Base-by-base conservation (phyloP, 2,888 invertebrate genomes). In the Eubasilissa splendida region DNA sequence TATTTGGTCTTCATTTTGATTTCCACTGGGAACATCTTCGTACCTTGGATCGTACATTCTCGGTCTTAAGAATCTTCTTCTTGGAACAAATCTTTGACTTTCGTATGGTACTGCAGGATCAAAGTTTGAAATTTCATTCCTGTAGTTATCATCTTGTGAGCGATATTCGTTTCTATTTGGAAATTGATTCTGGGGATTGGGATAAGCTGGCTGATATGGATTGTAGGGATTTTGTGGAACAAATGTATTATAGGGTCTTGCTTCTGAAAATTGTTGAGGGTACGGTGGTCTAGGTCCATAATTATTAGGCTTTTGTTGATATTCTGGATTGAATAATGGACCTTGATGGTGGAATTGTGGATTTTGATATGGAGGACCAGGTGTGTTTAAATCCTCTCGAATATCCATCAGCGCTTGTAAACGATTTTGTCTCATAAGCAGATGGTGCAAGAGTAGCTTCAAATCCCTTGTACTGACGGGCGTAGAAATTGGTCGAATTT, bases 401-500 rank as follows among this genome's bases (percentile, higher is more conserved):
- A 84, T 83, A 71, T 91, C 91, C 89, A 91, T 92, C 22, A 92
- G 86, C 63, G 89, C 88, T 86, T 93, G 92, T 84, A 93, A 85
- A 66, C 91, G 88, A 84, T 90, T 92, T 87, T 95, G 94, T 74
- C 94, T 88, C 53, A 92, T 86, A 58, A 95, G 91, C 79, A 95
- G 88, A 86, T 93, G 91, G 83, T 94, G 93, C 7, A 95, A 88
- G 60, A 95, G 87, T 71, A 92, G 90, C 85, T 94, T 93, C 82
- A 95, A 92, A 86, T 95, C 95, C 85, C 92, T 91, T 1, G 94
- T 93, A 85, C 94, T 94, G 2, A 95, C 92, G 8, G 95, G 95
- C 10, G 94, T 92, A 71, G 92, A 91, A 66, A 94, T 93, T 2
- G 91, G 90, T 80, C 92, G 91, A 87, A 92, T 90, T 82, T 92